A percentile compares a stretch with the other conserved stretches of the same genome.
These are phyloP conservation scores for Apoda limacodes DNA, from an alignment of 2,888 invertebrate genomes.

Conservation along the genomic window DNA sequence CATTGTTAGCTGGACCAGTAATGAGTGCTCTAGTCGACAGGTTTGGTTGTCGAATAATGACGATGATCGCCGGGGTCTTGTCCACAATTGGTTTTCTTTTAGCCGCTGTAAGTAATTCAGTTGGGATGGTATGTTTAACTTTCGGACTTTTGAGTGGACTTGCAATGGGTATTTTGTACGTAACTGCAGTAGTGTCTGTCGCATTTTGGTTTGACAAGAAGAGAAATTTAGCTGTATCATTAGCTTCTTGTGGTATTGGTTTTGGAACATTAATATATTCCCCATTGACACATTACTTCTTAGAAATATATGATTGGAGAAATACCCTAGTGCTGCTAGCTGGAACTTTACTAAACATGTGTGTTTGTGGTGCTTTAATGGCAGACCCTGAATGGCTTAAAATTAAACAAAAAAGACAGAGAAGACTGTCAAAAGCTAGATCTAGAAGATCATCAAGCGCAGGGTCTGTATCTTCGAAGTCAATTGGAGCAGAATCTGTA, in stretches of 20 bases:
- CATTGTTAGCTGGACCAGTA: slow-evolving; percentile 84
- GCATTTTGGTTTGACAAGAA: slow-evolving; percentile 94
- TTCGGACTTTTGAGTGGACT: slow-evolving; percentile 87
- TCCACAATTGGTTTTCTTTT: slow-evolving; percentile 81
- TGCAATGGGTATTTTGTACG: slow-evolving; percentile 86
- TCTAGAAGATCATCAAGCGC: slow-evolving; percentile 58
- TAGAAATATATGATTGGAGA: slow-evolving; percentile 83
- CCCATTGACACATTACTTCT: slow-evolving; percentile 80
- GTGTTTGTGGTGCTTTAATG: slow-evolving; percentile 88
- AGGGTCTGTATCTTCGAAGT: slow-evolving; percentile 60
- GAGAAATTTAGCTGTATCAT: slow-evolving; percentile 85
- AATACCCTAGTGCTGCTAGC: slow-evolving; percentile 82
- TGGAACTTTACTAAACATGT: slow-evolving; percentile 86
- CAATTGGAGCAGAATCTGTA: slow-evolving; percentile 55
- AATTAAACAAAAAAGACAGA: slow-evolving; percentile 70
- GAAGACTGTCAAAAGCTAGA: slow-evolving; percentile 40
- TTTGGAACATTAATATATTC: slow-evolving; percentile 91
- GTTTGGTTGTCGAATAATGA: slow-evolving; percentile 82
- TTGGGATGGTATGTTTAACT: slow-evolving; percentile 82
- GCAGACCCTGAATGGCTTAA: slow-evolving; percentile 87
- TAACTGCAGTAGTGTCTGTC: slow-evolving; percentile 90
- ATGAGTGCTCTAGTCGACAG: slow-evolving; percentile 87
- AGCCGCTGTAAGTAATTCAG: slow-evolving; percentile 76
- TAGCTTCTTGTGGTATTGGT: slow-evolving; percentile 90
- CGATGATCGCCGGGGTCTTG: slow-evolving; percentile 77